Evolutionary conservation across 2,797 vertebrate species (phyloP).

Genomic region (Lithobates sylvaticus): DNA sequence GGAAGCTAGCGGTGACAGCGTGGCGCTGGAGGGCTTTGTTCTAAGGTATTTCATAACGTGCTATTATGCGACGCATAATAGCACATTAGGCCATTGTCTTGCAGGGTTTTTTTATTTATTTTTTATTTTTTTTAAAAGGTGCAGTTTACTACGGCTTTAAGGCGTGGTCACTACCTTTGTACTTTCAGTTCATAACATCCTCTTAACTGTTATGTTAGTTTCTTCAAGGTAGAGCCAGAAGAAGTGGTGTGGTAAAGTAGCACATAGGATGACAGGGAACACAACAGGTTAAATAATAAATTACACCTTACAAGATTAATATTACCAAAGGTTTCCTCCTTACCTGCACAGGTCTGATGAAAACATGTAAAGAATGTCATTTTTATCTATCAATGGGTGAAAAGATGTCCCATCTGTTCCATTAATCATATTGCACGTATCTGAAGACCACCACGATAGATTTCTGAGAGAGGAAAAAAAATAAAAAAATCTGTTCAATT

Average conservation of each 20-base stretch:
- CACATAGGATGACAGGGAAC: background rate
- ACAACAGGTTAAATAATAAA: background rate
- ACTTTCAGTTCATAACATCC: background rate
- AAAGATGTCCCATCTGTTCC: constrained; percentile 93
- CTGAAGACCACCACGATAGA: constrained; percentile 89
- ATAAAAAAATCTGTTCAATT: no score
- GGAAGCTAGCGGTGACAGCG: no score
- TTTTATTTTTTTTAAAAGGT: no score
- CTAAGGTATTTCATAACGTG: no score
- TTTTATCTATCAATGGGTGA: constrained; percentile 85
- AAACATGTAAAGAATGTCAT: constrained; percentile 89
- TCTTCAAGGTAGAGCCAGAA: no score
- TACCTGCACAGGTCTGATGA: constrained; percentile 96
- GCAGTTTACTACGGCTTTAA: background rate
- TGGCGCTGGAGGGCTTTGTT: no score
- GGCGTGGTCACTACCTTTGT: background rate
- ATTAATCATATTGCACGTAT: constrained; percentile 95
- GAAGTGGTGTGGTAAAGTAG: background rate
- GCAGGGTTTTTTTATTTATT: no score
- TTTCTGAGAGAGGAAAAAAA: constrained; percentile 38
- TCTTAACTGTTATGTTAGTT: no score
- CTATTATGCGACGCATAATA: no score
- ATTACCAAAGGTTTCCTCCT: constrained; percentile 35
- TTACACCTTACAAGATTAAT: background rate
- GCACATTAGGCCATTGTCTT: no score